Evolutionary conservation across 2,113 vertebrate species (phyloP), one percentile per base, ranked within the genome.

Genomic region (Egretta garzetta): DNA sequence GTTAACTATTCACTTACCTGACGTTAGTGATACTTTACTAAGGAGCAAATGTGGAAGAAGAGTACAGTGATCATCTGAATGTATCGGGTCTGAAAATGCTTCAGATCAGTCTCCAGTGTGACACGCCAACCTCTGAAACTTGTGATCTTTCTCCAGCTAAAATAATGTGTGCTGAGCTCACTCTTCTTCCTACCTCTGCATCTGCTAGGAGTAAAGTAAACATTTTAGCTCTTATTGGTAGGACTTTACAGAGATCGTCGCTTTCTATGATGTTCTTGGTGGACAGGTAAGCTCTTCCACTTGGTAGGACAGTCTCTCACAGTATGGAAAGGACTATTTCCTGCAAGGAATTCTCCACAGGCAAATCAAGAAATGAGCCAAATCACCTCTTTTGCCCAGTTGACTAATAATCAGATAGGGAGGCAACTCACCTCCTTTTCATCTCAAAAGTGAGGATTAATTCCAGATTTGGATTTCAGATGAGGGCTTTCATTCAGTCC

Each of bases 391-490:
- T 86, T 74, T 70, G 22, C 37, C n/a, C 64, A 56, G 12, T 10
- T 79, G 33, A 63, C 80, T 56, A 64, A 72, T 23, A 86, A 70
- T 52, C 75, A 86, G 43, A 39, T 35, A 84, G 60, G 43, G 33
- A 81, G 27, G 67, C 21, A 81, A 79, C 30, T 94, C 62, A 71
- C 39, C 52, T 80, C 33, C 32, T 86, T 92, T 86, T 86, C 19
- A 41, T 79, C 76, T 92, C 68, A 75, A 88, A 95, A 75, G 68
- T 83, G 47, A 80, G 47, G 53, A 84, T 75, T 77, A 71, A 88
- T 91, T 93, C 76, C 89, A 93, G 70, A 60, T 96, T 80, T 72
- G 26, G 26, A 39, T 89, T 88, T 95, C 72, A 92, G 10, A 77
- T 55, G 26, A 59, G 20, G 2, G 4, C 17, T 96, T 95, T 87